A percentile compares a stretch with the other conserved stretches of the same genome.
These are phyloP conservation scores for Drosophila seclusa DNA, from an alignment of 2,888 invertebrate genomes.

Conservation along the genomic window DNA sequence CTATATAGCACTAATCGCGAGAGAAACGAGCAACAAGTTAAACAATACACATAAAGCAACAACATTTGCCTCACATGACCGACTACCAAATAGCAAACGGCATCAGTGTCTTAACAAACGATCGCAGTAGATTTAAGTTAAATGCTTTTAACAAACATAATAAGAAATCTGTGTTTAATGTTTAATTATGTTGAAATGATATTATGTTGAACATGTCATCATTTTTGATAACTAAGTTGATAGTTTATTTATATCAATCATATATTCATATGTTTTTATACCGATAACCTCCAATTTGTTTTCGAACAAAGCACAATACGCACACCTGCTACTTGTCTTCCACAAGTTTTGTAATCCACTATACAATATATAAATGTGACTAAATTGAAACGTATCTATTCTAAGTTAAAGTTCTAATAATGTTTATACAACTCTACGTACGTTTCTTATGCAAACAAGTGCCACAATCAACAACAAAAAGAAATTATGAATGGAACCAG, in stretches of 20 bases:
- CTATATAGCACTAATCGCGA: conserved; percentile 17
- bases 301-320: conserved; percentile 39
- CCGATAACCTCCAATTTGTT: conserved; percentile 39
- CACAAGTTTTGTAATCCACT: conserved; percentile 54
- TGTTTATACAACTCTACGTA: conserved; percentile 25
- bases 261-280: conserved; percentile 8
- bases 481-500: conserved; percentile 21
- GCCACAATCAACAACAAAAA: conserved; percentile 61
- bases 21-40: conserved; percentile 21
- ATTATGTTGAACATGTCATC: conserved; percentile 77
- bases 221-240: conserved; percentile 51
- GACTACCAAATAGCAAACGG: conserved; percentile 61
- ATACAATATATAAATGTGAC: conserved; percentile 23
- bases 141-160: conserved; percentile 14
- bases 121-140: conserved; percentile 48
- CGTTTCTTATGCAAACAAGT: conserved; percentile 73
- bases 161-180: conserved; percentile 50
- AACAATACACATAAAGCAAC: conserved; percentile 32
- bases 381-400: conserved; percentile 2
- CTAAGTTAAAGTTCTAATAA: conserved; percentile 11
- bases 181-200: conserved; percentile 67
- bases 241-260: conserved; percentile 10
- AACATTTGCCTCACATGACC: conserved; percentile 66
- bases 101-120: conserved; percentile 67
- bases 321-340: conserved; percentile 60